A percentile compares a stretch with the other conserved stretches of the same genome.
phyloP scores from a whole-genome alignment of 2,888 invertebrate species.

The Choreutis nemorana region DNA sequence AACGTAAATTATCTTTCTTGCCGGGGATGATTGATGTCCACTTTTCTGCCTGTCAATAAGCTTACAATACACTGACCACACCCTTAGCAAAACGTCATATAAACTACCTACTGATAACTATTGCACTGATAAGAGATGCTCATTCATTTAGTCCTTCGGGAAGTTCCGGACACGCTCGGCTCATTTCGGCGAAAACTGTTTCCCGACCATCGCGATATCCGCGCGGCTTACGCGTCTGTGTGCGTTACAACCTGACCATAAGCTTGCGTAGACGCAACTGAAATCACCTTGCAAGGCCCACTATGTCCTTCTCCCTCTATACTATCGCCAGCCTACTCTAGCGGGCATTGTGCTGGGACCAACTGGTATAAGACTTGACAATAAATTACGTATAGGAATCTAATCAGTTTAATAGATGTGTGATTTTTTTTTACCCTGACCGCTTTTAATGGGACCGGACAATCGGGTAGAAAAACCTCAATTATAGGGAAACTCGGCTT shows the following conservation, averaged over 20 bases:
- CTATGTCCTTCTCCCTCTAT: conserved; percentile 45
- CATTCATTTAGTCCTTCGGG: conserved; percentile 12
- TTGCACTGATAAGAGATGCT: background rate
- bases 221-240: conserved; percentile 32
- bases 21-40: too few species aligned
- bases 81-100: too few species aligned
- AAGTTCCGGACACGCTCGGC: conserved; percentile 8
- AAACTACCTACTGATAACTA: too few species aligned
- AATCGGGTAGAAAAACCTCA: conserved; percentile 14
- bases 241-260: conserved; percentile 54
- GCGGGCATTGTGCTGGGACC: conserved; percentile 54
- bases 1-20: too few species aligned
- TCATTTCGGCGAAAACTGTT: conserved; percentile 17
- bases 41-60: too few species aligned
- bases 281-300: conserved; percentile 68
- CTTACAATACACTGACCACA: too few species aligned
- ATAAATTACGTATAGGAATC: conserved; percentile 64
- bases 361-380: conserved; percentile 41
- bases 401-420: conserved; percentile 63
- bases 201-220: conserved; percentile 31
- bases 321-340: conserved; percentile 34
- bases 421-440: conserved; percentile 43
- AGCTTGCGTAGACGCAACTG: conserved; percentile 62
- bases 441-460: conserved; percentile 28
- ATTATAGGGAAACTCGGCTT: too few species aligned